Evolutionary conservation across 2,797 vertebrate genomes (phyloP), one percentile per base, ranked within the genome.

Genomic region (Lindbergichthys nudifrons): DNA sequence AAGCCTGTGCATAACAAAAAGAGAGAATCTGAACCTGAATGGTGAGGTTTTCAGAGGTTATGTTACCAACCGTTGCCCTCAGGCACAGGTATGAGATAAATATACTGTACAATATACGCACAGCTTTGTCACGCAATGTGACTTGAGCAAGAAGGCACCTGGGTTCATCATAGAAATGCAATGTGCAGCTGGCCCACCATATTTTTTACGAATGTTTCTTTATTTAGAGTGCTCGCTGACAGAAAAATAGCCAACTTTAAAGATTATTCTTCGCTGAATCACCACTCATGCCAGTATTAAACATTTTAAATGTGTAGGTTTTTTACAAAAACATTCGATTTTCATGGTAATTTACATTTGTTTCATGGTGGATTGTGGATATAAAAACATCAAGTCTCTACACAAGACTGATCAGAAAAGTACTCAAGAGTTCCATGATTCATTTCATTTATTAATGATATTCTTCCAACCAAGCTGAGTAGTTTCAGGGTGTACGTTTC

Each of bases 121-220:
- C 82, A 69, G 75, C 80, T 84, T 86, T 90, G 90, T 93, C 91
- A 92, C 87, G 87, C 89, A 82, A 90, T 72, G 80, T 73, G 81
- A 87, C 64, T 85, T 65, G 30, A 79, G 60, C 53, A 74, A 90
- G 81, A 86, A 70, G 70, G 61, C 32, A 85, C 76, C 10, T n/a
- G n/a, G 23, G 74, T 74, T 89, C 66, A 81, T 65, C 16, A 71
- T 39, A 73, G 39, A 65, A 87, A 82, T 48, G 41, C 19, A 61
- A 64, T 18, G 51, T 75, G 73, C 23, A 45, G 42, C 57, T 77
- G 78, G 9, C 51, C 41, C 61, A 30, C 5, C 18, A 46, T 30
- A 15, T n/a, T 54, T 71, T 58, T 68, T 66, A 42, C 47, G 10
- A 48, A 3, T 4, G 4, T 14, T 21, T 8, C 21, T 21, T 60